phyloP scores from a whole-genome alignment of 2,113 vertebrate species.

The Addax nasomaculatus region DNA sequence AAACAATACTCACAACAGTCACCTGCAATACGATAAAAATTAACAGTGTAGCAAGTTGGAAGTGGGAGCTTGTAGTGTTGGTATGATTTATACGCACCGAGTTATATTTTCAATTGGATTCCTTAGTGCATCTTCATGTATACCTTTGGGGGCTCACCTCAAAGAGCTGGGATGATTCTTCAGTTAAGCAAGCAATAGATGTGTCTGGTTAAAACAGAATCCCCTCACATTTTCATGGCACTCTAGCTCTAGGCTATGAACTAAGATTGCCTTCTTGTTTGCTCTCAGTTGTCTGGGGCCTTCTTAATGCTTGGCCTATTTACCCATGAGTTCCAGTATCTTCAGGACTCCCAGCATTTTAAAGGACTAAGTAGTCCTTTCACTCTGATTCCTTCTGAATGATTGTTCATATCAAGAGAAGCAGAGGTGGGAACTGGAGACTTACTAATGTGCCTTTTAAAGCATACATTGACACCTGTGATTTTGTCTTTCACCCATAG shows the following conservation, averaged over 20 bases:
- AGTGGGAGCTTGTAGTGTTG: background rate
- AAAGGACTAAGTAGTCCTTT: slow-evolving; percentile 30
- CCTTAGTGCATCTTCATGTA: background rate
- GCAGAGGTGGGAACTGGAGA: background rate
- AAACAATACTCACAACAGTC: background rate
- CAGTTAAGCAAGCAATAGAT: background rate
- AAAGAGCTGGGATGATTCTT: background rate
- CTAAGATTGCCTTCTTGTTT: background rate
- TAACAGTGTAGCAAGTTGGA: background rate
- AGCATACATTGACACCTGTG: background rate
- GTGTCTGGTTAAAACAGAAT: background rate
- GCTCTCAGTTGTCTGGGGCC: background rate
- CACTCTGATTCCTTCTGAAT: background rate
- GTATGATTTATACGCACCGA: background rate
- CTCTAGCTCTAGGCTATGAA: background rate
- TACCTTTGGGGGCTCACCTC: background rate
- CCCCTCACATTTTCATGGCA: background rate
- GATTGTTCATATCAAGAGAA: background rate
- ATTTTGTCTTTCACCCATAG: background rate
- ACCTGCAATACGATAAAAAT: background rate
- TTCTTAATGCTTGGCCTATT: slow-evolving; percentile 31
- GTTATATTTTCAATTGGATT: background rate
- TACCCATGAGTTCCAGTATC: background rate
- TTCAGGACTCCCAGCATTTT: slow-evolving; percentile 2
- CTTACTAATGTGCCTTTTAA: slow-evolving; percentile 4